Conservation (phyloP, 92 coral and sea anemone species). For the Meandrina meandrites region DNA sequence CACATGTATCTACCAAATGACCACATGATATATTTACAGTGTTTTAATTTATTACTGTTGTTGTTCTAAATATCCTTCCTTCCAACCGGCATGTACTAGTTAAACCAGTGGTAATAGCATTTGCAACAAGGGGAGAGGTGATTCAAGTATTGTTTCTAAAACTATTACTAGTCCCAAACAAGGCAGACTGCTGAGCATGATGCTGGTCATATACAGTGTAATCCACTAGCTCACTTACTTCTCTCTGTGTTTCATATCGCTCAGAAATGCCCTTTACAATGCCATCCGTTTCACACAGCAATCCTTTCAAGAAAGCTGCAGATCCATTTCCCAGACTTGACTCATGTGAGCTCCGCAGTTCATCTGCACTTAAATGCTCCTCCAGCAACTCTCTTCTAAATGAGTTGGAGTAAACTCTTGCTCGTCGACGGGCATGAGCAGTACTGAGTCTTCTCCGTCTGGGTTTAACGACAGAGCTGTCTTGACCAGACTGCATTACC, state of each 20-base stretch:
- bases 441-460: slow-evolving; percentile 41
- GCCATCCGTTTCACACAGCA: slow-evolving; percentile 23
- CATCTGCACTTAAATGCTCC: slow-evolving; percentile 35
- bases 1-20: too few relatives aligned
- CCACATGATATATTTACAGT: too few relatives aligned
- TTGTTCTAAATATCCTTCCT: too few relatives aligned
- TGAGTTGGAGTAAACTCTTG: slow-evolving; percentile 43
- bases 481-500: slow-evolving; percentile 28
- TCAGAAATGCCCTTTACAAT: slow-evolving; percentile 15
- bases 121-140: too few relatives aligned
- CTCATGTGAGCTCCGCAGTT: slow-evolving; percentile 38
- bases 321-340: slow-evolving; percentile 37
- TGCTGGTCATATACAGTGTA: too few relatives aligned
- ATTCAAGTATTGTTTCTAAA: too few relatives aligned
- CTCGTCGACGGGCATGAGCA: slow-evolving; percentile 61
- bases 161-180: too few relatives aligned
- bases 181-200: too few relatives aligned
- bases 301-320: slow-evolving; percentile 15
- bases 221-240: background rate
- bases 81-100: too few relatives aligned
- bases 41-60: too few relatives aligned
- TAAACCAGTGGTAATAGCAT: too few relatives aligned
- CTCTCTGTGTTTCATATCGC: slow-evolving; percentile 45
- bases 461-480: slow-evolving; percentile 12
- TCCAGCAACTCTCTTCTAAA: slow-evolving; percentile 21